Evolutionary conservation across 2,888 invertebrate species (phyloP).

Genomic region (Crocallis elinguaria): DNA sequence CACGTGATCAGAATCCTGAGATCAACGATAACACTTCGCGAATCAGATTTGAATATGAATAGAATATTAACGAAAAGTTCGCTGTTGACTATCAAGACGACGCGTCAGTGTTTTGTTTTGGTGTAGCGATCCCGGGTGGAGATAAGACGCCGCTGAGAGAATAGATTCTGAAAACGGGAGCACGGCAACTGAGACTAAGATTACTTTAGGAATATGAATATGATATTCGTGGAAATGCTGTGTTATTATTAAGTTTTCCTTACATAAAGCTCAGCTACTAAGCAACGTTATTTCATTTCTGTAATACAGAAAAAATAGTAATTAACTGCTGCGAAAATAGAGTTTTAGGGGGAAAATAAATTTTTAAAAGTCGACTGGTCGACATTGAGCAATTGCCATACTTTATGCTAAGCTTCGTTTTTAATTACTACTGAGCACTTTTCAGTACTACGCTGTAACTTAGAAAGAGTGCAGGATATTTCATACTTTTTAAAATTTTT

Average conservation of each 20-base stretch:
- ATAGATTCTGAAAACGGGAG: slow-evolving; percentile 1
- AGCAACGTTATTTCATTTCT: slow-evolving; percentile 23
- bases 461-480: slow-evolving; percentile 53
- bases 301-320: slow-evolving; percentile 35
- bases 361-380: slow-evolving; percentile 58
- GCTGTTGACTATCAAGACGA: slow-evolving; percentile 56
- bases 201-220: slow-evolving; percentile 5
- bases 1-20: slow-evolving; percentile 72
- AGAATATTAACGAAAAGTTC: slow-evolving; percentile 80
- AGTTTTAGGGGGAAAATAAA: slow-evolving; percentile 50
- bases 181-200: slow-evolving; percentile 3
- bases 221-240: neutral
- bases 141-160: slow-evolving; percentile 21
- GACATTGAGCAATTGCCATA: slow-evolving; percentile 77
- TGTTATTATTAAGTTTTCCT: neutral
- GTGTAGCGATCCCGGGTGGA: slow-evolving; percentile 15
- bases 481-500: slow-evolving; percentile 40
- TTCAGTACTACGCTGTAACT: slow-evolving; percentile 54
- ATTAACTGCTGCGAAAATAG: slow-evolving; percentile 45
- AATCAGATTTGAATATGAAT: slow-evolving; percentile 81
- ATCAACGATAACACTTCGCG: slow-evolving; percentile 68
- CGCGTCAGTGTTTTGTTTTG: slow-evolving; percentile 55
- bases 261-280: slow-evolving; percentile 23
- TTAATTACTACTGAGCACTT: slow-evolving; percentile 75
- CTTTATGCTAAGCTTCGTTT: slow-evolving; percentile 72